These are phyloP conservation scores for Xestia ashworthii DNA, from an alignment of 2,888 invertebrate genomes.

Conservation along the genomic window DNA sequence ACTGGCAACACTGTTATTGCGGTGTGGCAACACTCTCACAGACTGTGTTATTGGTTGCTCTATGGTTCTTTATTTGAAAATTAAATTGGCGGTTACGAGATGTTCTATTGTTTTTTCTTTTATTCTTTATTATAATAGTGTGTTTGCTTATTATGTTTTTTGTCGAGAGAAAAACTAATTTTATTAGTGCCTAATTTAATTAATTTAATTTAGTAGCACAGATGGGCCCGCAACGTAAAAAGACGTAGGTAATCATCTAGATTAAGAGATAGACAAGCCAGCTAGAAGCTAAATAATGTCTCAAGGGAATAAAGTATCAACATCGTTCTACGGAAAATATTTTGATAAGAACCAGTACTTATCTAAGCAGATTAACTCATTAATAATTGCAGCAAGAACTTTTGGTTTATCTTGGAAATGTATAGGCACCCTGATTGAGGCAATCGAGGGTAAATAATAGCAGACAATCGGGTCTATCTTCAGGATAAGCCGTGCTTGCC, in stretches of 20 bases:
- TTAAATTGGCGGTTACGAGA: constrained; percentile 51
- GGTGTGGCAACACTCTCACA: constrained; percentile 59
- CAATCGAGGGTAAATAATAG: too few relatives aligned
- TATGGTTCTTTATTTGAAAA: constrained; percentile 62
- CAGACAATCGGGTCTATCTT: too few relatives aligned
- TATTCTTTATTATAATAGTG: neutral
- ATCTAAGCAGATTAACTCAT: neutral
- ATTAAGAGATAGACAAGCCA: neutral
- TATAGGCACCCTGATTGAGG: neutral
- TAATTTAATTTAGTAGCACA: neutral
- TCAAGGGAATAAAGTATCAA: neutral
- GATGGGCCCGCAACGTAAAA: neutral
- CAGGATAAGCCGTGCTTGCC: too few relatives aligned
- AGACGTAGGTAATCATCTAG: neutral
- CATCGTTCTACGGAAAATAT: neutral
- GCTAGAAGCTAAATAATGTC: neutral
- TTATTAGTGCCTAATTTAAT: neutral
- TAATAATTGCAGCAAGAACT: neutral
- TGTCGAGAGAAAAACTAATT: neutral
- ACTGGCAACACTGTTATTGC: constrained; percentile 58
- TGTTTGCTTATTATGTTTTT: constrained; percentile 23
- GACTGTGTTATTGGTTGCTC: constrained; percentile 45
- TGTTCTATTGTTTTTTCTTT: constrained; percentile 28
- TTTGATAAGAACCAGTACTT: neutral
- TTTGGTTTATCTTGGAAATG: neutral